Evolutionary conservation across 2,797 vertebrate genomes (phyloP).

Genomic region (Characodon lateralis): DNA sequence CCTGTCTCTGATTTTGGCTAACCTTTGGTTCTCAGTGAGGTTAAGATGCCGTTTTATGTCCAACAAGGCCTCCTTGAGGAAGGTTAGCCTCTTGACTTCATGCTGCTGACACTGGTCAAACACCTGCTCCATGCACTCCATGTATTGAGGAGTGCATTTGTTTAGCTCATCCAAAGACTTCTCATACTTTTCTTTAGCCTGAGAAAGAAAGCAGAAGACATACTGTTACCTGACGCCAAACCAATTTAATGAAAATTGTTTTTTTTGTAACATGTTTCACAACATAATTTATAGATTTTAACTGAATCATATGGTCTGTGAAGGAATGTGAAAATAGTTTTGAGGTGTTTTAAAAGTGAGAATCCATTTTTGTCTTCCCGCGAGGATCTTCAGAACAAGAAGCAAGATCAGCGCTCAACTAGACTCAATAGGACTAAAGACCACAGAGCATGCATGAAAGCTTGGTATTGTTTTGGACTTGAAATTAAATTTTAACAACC

Average conservation of each 20-base stretch:
- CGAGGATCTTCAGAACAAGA: background rate
- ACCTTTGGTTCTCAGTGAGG: constrained; percentile 95
- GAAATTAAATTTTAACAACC: background rate
- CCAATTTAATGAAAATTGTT: background rate
- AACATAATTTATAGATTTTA: background rate
- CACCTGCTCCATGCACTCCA: constrained; percentile 96
- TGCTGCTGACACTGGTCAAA: constrained; percentile 98
- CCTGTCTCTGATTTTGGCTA: constrained; percentile 11
- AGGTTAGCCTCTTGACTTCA: constrained; percentile 94
- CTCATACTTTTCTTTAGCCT: constrained; percentile 97
- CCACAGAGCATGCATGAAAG: background rate
- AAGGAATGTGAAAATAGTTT: background rate
- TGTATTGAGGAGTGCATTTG: constrained; percentile 93
- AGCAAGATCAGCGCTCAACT: too few relatives aligned
- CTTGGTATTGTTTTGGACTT: background rate
- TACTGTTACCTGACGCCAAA: background rate
- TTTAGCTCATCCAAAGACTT: constrained; percentile 94
- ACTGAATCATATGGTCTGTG: background rate
- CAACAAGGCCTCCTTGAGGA: constrained; percentile 93
- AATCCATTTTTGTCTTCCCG: background rate
- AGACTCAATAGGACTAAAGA: background rate
- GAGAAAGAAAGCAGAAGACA: constrained; percentile 27
- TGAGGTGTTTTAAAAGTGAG: background rate
- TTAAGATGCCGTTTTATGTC: constrained; percentile 97
- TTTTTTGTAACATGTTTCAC: background rate